phyloP scores from a whole-genome alignment of 2,797 vertebrate genomes.

The Luscinia luscinia region DNA sequence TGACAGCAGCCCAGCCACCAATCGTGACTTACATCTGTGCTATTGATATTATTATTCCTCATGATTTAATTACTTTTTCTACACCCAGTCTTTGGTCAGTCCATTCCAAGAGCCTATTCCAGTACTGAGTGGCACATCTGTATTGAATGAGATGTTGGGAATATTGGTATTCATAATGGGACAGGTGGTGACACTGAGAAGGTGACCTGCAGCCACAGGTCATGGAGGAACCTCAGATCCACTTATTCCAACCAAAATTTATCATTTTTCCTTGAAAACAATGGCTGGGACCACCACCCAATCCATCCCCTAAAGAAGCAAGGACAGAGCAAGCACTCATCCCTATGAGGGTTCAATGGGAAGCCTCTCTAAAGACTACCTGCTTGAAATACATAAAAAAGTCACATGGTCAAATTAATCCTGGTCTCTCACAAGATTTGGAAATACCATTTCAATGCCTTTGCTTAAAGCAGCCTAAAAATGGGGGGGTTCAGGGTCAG shows the following conservation, averaged over 20 bases:
- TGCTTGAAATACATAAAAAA: not conserved
- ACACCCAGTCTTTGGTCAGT: not conserved
- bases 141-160: not conserved
- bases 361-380: not conserved
- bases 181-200: not conserved
- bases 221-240: not conserved
- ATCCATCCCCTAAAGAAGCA: not conserved
- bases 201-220: not conserved
- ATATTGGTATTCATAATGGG: not conserved
- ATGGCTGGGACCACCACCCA: not conserved
- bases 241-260: not conserved
- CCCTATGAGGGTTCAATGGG: not conserved
- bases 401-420: not conserved
- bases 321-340: not conserved
- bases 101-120: fast-evolving
- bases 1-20: not conserved
- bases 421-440: not conserved
- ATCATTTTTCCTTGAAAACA: not conserved
- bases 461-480: not conserved
- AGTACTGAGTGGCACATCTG: fast-evolving
- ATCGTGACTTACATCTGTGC: fast-evolving
- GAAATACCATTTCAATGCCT: not conserved
- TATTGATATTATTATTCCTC: not conserved
- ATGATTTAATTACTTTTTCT: not conserved
- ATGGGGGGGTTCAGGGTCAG: not conserved